Evolutionary conservation across 2,888 invertebrate genomes (phyloP).

Genomic region (Cryptocephalus moraei): DNA sequence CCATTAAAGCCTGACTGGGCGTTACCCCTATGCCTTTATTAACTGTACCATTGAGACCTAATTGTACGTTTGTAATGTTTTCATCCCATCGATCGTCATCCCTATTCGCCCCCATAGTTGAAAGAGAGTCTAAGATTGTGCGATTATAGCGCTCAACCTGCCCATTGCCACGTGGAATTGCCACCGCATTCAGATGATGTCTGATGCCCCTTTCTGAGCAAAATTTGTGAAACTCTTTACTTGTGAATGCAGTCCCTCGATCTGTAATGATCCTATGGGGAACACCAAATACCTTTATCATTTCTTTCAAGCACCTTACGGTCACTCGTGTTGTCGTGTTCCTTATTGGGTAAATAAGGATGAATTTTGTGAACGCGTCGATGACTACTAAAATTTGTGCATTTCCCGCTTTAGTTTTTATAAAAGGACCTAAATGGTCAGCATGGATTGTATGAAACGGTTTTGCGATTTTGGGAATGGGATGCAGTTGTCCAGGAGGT

Average conservation of each 20-base stretch:
- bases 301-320: too few species aligned
- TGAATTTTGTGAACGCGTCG: slow-evolving; percentile 1
- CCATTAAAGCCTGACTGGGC: slow-evolving; percentile 9
- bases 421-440: slow-evolving; percentile 3
- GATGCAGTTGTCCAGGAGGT: not conserved
- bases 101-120: slow-evolving; percentile 5
- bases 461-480: not conserved
- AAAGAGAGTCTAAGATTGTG: slow-evolving; percentile 5
- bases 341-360: not conserved
- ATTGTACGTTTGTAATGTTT: slow-evolving; percentile 5
- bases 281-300: too few species aligned
- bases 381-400: slow-evolving; percentile 1
- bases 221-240: too few species aligned
- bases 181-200: too few species aligned
- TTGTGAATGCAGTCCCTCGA: too few species aligned
- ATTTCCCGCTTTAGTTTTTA: not conserved
- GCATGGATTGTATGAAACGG: slow-evolving; percentile 1
- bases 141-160: too few species aligned
- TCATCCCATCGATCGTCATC: slow-evolving; percentile 6
- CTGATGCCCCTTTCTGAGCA: too few species aligned
- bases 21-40: slow-evolving; percentile 6
- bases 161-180: too few species aligned
- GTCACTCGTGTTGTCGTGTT: not conserved
- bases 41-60: slow-evolving; percentile 7
- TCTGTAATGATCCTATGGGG: too few species aligned